phyloP scores from a whole-genome alignment of 2,113 vertebrate genomes.

The Strigops habroptila region DNA sequence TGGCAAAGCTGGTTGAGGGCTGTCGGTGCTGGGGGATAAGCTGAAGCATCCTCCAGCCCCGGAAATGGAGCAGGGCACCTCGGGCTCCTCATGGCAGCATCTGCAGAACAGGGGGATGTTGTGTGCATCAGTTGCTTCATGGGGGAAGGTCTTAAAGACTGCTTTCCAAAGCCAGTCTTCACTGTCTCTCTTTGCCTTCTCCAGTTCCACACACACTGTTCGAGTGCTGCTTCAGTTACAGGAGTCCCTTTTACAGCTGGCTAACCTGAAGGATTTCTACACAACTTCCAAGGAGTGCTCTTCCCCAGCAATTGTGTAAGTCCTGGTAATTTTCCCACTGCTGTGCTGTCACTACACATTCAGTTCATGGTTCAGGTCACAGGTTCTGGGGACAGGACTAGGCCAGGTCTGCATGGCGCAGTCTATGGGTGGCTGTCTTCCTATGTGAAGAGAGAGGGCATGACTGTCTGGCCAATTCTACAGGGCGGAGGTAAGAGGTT shows the following conservation, averaged over 20 bases:
- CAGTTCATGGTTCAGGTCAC: not conserved
- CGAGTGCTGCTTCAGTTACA: not conserved
- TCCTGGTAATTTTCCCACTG: not conserved
- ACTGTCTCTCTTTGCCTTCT: not conserved
- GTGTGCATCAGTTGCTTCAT: not conserved
- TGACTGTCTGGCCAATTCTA: not conserved
- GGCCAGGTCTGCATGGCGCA: not conserved
- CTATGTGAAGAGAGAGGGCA: not conserved
- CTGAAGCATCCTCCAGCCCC: not conserved
- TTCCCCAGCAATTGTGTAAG: not conserved
- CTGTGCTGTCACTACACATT: not conserved
- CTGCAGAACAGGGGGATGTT: not conserved
- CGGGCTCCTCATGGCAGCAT: not conserved
- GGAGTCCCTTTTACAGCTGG: rapidly evolving
- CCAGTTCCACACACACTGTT: rapidly evolving
- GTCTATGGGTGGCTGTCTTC: not conserved
- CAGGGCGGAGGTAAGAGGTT: not conserved
- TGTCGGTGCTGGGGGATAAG: not conserved
- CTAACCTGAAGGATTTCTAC: not conserved
- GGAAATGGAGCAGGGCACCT: not conserved
- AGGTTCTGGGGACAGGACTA: not conserved
- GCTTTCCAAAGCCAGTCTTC: not conserved
- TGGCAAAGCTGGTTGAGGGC: not conserved
- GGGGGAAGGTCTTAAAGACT: too few relatives aligned
- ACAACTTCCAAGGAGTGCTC: not conserved